Evolutionary conservation across 2,797 vertebrate species (phyloP), one percentile per base, ranked within the genome.

Genomic region (Garrulus glandarius): DNA sequence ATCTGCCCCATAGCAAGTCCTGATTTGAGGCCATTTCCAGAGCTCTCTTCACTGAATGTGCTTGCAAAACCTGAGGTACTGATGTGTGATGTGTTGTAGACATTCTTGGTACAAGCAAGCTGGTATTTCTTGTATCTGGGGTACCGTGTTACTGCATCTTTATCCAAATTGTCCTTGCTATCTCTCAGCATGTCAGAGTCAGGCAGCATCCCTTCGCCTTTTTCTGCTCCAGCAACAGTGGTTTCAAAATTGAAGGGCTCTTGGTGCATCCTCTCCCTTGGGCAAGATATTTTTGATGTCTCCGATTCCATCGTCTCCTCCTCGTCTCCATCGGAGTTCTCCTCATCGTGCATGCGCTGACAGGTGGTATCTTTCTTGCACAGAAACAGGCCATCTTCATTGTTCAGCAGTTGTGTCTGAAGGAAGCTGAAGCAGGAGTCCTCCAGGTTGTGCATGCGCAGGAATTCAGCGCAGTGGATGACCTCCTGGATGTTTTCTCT

Each of bases 91-190:
- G 99, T 98, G 93, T 98, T 98, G 97, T 99, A 98, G 98, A 99
- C 99, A 98, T 99, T 99, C 99, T 99, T 99, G 98, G 98, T 99
- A 98, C 99, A 99, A 97, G 99, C 99, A 98, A 98, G 98, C 98
- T 99, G 99, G 98, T 99, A 99, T 98, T 99, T 99, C 98, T 99
- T 99, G 98, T 99, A 99, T 97, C 99, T 99, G 89, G 99, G 99
- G 98, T 99, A 99, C 96, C 99, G 99, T 22, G 98, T 99, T 91
- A 99, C 96, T 30, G 98, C 97, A 71, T 98, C 98, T 95, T 98
- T 98, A 92, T 99, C 99, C 71, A 98, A 98, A 98, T 97, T 98
- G 96, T 98, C 98, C 95, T 96, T 98, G 95, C 97, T 98, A 46
- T 99, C 99, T 36, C 98, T 87, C 76, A 98, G 98, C 92, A 98